Evolutionary conservation across 2,888 invertebrate species (phyloP).

Genomic region (Muschampia plurimacula): DNA sequence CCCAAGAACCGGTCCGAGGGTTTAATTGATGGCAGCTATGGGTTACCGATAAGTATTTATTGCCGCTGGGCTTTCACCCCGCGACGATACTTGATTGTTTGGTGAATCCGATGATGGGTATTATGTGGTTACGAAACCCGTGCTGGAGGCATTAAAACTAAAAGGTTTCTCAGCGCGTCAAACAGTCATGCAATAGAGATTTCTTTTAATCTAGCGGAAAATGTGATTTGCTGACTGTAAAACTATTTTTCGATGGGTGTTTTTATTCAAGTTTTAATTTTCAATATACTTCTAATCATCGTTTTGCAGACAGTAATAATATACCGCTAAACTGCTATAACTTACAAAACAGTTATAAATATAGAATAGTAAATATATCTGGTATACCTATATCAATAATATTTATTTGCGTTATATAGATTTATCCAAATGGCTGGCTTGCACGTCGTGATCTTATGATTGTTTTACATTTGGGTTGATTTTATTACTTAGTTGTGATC

Average conservation of each 20-base stretch:
- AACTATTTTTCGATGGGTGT: not conserved
- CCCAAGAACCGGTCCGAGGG: too few species aligned
- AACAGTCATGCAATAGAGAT: conserved; percentile 23
- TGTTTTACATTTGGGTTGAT: too few species aligned
- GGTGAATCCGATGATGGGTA: conserved; percentile 22
- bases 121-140: conserved; percentile 20
- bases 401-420: too few species aligned
- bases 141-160: conserved; percentile 9
- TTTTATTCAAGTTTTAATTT: not conserved
- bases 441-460: too few species aligned
- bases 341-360: too few species aligned
- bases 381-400: too few species aligned
- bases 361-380: too few species aligned
- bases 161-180: conserved; percentile 26
- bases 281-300: not conserved
- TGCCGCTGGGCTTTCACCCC: conserved; percentile 16
- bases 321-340: too few species aligned
- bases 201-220: conserved; percentile 27
- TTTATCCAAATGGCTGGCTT: too few species aligned
- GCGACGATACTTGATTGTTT: conserved; percentile 17
- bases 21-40: too few species aligned
- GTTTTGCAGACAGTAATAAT: too few species aligned
- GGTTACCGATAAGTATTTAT: conserved; percentile 19
- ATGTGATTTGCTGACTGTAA: conserved; percentile 18
- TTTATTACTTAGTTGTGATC: too few species aligned